Base-by-base conservation (phyloP, 2,113 vertebrate genomes). In the Petaurus breviceps region DNA sequence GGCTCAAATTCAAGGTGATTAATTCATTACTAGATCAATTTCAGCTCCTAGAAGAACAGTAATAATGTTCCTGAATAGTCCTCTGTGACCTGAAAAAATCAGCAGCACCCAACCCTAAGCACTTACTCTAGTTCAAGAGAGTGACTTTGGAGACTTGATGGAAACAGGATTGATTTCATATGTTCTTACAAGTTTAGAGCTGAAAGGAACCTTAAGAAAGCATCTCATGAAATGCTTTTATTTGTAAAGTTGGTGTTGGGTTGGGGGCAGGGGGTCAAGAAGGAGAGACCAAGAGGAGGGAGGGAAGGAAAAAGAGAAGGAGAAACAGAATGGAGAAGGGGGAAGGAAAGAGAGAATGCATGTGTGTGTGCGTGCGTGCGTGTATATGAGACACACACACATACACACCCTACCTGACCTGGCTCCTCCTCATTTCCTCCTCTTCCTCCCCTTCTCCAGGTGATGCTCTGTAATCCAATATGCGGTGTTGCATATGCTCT, bases 401-500 rank as follows among this genome's bases (percentile, higher is more conserved):
- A 49, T 4, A 49, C 4, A 49, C 4, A 49, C 47, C 47, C 14
- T 19, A 3, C 19, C n/a, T 2, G 0, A 23, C 7, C 7, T 43
- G n/a, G 43, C 16, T 43, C n/a, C n/a, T 84, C 19, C n/a, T 84
- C 6, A 84, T 84, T 84, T 84, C n/a, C 68, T 84, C 2, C 6
- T 84, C 7, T 68, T 68, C 3, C 23, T 93, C 96, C 54, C 51
- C 94, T 93, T 84, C 90, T 7, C 0, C 98, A 99, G 99, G 98
- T 99, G 91, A 97, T 99, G 97, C 99, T 99, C 97, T 99, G 99
- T 97, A 99, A 99, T 96, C 99, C 99, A 0, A 51, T 99, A 96
- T 99, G 99, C 0, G 98, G 99, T 19, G 91, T 99, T 3, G 99
- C 99, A 96, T 99, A 99, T 5, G 99, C 99, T 0, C 97, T 99